Evolutionary conservation across 2,113 vertebrate genomes (phyloP).

Genomic region (Charadrius vociferus): DNA sequence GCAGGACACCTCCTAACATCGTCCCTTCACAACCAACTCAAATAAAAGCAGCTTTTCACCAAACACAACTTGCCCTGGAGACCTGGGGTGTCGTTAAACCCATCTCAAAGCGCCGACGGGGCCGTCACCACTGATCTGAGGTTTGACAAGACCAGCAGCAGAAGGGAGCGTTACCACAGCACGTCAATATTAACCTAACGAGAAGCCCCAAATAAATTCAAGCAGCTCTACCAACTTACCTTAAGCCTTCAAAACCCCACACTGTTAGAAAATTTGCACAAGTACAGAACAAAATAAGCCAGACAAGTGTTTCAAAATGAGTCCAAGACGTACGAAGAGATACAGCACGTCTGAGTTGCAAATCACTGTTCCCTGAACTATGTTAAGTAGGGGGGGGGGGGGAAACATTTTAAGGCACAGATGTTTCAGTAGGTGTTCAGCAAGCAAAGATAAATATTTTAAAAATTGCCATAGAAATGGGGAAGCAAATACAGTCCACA

Average conservation of each 20-base stretch:
- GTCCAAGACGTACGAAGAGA: neutral
- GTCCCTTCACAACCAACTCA: neutral
- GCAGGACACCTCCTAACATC: neutral
- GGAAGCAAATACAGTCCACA: neutral
- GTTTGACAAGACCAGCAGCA: neutral
- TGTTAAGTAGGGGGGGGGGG: accelerated
- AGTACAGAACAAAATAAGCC: neutral
- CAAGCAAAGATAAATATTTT: neutral
- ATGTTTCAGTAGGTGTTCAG: neutral
- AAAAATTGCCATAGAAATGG: neutral
- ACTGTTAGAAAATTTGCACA: neutral
- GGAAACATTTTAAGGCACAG: neutral
- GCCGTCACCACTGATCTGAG: neutral
- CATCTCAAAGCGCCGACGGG: accelerated
- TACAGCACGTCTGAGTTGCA: accelerated
- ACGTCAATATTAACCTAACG: accelerated
- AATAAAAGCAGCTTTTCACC: neutral
- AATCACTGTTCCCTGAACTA: neutral
- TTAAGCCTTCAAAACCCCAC: neutral
- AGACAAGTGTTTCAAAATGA: neutral
- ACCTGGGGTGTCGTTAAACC: neutral
- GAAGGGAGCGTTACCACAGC: neutral
- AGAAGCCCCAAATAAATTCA: neutral
- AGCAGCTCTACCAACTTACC: neutral
- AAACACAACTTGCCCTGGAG: accelerated